phyloP scores from a whole-genome alignment of 2,888 invertebrate species.

The Onthophagus sagittarius region DNA sequence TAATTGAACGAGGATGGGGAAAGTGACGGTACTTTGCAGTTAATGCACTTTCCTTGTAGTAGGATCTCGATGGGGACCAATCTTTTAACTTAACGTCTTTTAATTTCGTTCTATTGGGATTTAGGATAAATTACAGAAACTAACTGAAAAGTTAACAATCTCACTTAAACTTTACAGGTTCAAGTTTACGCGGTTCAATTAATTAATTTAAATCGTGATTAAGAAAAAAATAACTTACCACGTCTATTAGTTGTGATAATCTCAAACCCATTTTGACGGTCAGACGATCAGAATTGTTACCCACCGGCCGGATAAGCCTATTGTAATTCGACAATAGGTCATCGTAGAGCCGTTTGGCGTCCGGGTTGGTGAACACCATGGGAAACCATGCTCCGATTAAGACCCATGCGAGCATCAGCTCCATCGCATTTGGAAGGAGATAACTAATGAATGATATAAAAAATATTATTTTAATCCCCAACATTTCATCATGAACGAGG shows the following conservation, averaged over 20 bases:
- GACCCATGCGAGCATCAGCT: conserved; percentile 28
- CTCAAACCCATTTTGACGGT: conserved; percentile 92
- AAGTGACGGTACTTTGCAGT: neutral
- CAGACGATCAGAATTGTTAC: conserved; percentile 90
- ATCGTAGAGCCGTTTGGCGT: conserved; percentile 92
- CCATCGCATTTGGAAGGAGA: conserved; percentile 23
- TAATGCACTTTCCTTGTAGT: neutral
- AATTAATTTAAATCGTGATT: neutral
- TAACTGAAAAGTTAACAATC: neutral
- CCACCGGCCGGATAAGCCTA: conserved; percentile 89
- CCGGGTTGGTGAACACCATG: conserved; percentile 68
- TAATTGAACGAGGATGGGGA: neutral
- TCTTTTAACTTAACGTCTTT: neutral
- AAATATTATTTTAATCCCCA: neutral
- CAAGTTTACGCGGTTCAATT: neutral
- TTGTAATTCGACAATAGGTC: conserved; percentile 94
- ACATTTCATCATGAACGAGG: too few relatives aligned
- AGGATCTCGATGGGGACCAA: neutral
- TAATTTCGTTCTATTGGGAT: neutral
- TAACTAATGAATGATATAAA: neutral
- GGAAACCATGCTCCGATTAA: conserved; percentile 43
- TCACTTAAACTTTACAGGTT: neutral
- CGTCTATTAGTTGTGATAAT: conserved; percentile 87
- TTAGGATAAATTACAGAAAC: neutral
- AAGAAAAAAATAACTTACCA: conserved; percentile 64